Conservation (phyloP, 2,797 vertebrate species). For the Diplodus puntazzo region DNA sequence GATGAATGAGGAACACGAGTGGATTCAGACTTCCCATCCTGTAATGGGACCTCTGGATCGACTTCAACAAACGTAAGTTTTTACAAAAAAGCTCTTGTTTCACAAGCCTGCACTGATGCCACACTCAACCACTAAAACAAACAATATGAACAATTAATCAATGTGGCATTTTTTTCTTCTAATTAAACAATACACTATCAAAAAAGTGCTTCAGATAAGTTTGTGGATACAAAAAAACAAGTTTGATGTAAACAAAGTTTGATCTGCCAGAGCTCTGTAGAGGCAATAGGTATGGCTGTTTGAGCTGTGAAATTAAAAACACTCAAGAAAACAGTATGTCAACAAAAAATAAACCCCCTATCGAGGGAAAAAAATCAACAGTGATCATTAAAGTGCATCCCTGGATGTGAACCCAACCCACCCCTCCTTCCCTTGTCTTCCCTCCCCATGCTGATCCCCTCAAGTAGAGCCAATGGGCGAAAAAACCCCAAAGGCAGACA, state of each 20-base stretch:
- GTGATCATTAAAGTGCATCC: constrained; percentile 86
- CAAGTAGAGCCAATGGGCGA: constrained; percentile 66
- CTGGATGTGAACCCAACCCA: constrained; percentile 71
- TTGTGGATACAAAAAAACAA: constrained; percentile 79
- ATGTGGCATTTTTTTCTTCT: constrained; percentile 75
- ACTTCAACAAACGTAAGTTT: constrained; percentile 63
- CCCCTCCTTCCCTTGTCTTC: constrained; percentile 14
- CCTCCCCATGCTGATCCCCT: constrained; percentile 55
- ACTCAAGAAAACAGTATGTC: constrained; percentile 64
- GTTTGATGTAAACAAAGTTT: constrained; percentile 82
- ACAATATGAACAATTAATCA: constrained; percentile 75
- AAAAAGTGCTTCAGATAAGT: constrained; percentile 88
- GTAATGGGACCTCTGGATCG: constrained; percentile 60
- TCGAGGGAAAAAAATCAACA: constrained; percentile 60
- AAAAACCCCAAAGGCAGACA: constrained; percentile 54
- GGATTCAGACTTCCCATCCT: constrained; percentile 66
- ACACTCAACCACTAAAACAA: constrained; percentile 66
- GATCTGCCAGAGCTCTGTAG: constrained; percentile 78
- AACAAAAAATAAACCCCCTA: constrained; percentile 54
- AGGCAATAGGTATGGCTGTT: constrained; percentile 83
- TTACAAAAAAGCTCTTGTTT: constrained; percentile 68
- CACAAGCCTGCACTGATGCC: constrained; percentile 72
- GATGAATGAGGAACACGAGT: constrained; percentile 62
- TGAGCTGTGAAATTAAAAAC: constrained; percentile 76
- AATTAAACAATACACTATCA: constrained; percentile 80